Conservation (phyloP, 2,113 vertebrate genomes). For the Pseudorasbora parva region DNA sequence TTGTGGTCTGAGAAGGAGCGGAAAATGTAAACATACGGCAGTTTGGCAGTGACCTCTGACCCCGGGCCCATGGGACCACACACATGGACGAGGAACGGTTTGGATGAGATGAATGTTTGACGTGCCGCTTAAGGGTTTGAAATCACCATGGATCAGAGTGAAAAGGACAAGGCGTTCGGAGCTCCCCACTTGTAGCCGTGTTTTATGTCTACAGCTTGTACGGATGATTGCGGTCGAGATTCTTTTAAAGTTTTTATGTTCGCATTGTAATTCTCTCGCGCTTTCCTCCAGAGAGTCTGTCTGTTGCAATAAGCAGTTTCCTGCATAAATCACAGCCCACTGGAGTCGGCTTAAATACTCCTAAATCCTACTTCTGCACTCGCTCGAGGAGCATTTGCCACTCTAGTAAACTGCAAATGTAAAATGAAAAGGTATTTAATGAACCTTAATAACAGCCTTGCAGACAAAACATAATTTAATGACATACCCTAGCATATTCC, state of each 20-base stretch:
- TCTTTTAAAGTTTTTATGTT: background rate
- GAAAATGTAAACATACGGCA: conserved; percentile 46
- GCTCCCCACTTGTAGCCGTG: background rate
- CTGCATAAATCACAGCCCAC: conserved; percentile 63
- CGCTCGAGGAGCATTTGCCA: background rate
- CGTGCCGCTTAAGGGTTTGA: background rate
- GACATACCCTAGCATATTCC: background rate
- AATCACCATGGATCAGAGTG: conserved; percentile 1
- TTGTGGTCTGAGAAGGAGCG: conserved; percentile 35
- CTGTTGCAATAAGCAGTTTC: conserved; percentile 63
- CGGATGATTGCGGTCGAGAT: conserved; percentile 27
- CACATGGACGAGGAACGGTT: background rate
- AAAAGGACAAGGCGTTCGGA: conserved; percentile 2
- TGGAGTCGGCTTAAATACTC: conserved; percentile 31
- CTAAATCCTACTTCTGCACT: conserved; percentile 61
- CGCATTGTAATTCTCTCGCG: conserved; percentile 35
- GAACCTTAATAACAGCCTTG: background rate
- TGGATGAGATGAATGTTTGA: background rate
- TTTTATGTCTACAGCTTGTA: conserved; percentile 18
- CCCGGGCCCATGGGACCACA: conserved; percentile 32
- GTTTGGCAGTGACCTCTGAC: conserved; percentile 44
- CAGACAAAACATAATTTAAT: conserved; percentile 7
- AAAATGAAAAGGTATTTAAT: conserved; percentile 5
- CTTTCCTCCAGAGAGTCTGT: conserved; percentile 35
- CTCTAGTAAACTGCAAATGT: conserved; percentile 21